Percentiles rank a stretch among this genome's conserved stretches.
These are phyloP conservation scores for Sorex fumeus DNA, from an alignment of 2,113 vertebrate species.

Conservation along the genomic window DNA sequence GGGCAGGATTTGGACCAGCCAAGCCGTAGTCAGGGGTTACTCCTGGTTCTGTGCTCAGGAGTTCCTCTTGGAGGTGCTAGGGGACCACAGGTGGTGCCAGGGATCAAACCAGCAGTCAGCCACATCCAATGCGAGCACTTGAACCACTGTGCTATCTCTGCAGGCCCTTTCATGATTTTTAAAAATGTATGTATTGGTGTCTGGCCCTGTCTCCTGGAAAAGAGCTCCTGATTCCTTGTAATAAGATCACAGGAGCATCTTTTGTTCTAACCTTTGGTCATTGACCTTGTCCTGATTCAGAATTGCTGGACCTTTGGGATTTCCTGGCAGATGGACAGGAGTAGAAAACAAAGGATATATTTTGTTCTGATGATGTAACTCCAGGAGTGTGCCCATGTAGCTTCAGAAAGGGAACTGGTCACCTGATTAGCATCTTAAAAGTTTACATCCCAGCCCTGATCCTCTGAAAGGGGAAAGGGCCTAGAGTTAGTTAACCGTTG, in stretches of 20 bases:
- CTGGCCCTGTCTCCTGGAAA: too few relatives aligned
- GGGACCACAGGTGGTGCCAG: too few relatives aligned
- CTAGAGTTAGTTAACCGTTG: neutral
- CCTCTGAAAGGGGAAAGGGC: neutral
- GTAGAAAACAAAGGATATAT: too few relatives aligned
- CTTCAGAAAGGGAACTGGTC: neutral
- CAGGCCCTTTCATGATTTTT: too few relatives aligned
- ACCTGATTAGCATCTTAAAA: neutral
- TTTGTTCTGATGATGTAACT: neutral
- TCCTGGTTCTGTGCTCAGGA: too few relatives aligned
- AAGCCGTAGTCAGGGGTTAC: too few relatives aligned
- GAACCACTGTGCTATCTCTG: too few relatives aligned
- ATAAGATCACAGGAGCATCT: neutral
- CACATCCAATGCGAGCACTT: too few relatives aligned
- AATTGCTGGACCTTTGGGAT: neutral
- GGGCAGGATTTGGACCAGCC: too few relatives aligned
- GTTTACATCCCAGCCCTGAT: neutral
- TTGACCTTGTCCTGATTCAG: neutral
- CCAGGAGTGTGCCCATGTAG: neutral
- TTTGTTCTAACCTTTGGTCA: neutral
- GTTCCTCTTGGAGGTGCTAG: too few relatives aligned
- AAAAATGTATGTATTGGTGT: too few relatives aligned
- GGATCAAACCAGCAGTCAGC: too few relatives aligned
- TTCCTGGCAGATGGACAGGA: neutral
- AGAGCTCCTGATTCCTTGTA: neutral